Percentiles rank a stretch among this genome's conserved stretches.
phyloP scores from a whole-genome alignment of 2,797 vertebrate genomes.

The Anguilla obscura region DNA sequence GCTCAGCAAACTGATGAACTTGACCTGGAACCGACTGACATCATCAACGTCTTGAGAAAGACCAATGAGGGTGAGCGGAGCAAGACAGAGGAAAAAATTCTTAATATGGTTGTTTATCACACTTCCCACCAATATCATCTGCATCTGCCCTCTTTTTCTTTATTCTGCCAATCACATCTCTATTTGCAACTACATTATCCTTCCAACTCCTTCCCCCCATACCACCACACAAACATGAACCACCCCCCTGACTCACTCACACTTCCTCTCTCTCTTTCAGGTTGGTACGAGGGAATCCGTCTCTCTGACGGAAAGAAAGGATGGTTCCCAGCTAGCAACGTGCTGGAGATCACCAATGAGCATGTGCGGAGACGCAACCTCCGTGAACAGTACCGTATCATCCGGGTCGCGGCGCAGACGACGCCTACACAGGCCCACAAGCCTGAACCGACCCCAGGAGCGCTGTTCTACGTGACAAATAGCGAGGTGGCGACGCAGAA shows the following conservation, averaged over 20 bases:
- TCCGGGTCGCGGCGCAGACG: slow-evolving; percentile 67
- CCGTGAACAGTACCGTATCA: slow-evolving; percentile 79
- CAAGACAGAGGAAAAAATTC: no score
- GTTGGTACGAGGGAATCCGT: slow-evolving; percentile 81
- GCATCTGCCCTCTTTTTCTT: not conserved
- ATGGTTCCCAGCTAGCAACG: slow-evolving; percentile 79
- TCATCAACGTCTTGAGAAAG: slow-evolving; percentile 80
- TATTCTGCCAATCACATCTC: not conserved
- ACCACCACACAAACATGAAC: not conserved
- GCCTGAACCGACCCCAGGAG: not conserved
- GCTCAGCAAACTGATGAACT: slow-evolving; percentile 79
- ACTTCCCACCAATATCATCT: not conserved
- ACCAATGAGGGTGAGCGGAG: slow-evolving; percentile 77
- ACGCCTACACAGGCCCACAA: slow-evolving; percentile 45
- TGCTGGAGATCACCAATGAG: slow-evolving; percentile 90
- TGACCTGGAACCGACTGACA: slow-evolving; percentile 75
- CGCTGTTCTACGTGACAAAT: not conserved
- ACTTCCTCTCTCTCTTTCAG: slow-evolving; percentile 59
- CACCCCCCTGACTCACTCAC: not conserved
- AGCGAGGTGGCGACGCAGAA: not conserved
- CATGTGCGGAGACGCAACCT: slow-evolving; percentile 84
- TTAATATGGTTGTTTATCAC: not conserved
- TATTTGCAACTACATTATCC: not conserved
- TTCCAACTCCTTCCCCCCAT: not conserved
- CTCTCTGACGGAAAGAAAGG: slow-evolving; percentile 80